phyloP scores from a whole-genome alignment of 2,888 invertebrate genomes.

The Thalpophila matura region DNA sequence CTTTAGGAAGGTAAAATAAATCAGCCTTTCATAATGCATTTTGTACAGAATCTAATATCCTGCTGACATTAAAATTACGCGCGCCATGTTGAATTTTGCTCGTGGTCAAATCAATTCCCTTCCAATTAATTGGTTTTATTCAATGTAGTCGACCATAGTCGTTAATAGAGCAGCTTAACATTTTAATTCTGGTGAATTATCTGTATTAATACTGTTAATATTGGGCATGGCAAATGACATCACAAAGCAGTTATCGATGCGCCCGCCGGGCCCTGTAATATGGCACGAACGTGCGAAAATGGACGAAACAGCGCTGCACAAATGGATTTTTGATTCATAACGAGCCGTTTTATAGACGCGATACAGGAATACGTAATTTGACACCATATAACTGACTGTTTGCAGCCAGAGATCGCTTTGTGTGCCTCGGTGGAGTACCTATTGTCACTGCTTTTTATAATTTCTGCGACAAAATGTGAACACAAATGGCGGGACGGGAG shows the following conservation, averaged over 20 bases:
- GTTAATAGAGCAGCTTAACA: constrained; percentile 38
- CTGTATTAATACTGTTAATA: constrained; percentile 25
- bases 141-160: constrained; percentile 23
- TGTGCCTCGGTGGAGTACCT: neutral
- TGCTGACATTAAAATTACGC: constrained; percentile 21
- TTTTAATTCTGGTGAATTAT: constrained; percentile 49
- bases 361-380: constrained; percentile 56
- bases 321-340: constrained; percentile 67
- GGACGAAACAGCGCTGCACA: constrained; percentile 51
- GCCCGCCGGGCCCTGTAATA: constrained; percentile 41
- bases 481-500: neutral
- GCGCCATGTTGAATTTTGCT: constrained; percentile 24
- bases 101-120: constrained; percentile 36
- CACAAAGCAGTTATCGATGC: constrained; percentile 33
- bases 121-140: constrained; percentile 45
- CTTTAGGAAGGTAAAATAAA: constrained; percentile 6
- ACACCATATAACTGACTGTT: constrained; percentile 44
- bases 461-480: constrained; percentile 6
- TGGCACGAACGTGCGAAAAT: constrained; percentile 35
- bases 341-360: constrained; percentile 49
- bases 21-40: constrained; percentile 2
- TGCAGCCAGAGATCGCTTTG: constrained; percentile 20
- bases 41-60: constrained; percentile 8
- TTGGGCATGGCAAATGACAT: constrained; percentile 34
- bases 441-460: neutral